Evolutionary conservation across 2,888 invertebrate genomes (phyloP), one percentile per base, ranked within the genome.

Genomic region (Caenorhabditis uteleia): DNA sequence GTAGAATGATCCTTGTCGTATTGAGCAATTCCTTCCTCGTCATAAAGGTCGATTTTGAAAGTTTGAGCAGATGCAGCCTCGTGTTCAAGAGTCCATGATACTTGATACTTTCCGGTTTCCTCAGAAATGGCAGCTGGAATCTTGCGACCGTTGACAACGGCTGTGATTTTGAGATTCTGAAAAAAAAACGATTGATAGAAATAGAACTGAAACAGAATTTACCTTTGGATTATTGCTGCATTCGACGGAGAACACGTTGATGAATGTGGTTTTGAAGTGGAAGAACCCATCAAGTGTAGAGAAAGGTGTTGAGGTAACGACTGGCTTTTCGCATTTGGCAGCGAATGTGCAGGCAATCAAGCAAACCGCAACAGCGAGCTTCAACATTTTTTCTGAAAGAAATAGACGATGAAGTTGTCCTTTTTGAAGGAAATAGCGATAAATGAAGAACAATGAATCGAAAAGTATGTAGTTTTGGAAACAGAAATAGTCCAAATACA

Each of bases 271-370:
- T 57, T 72, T 74, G 70, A 91, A 90, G 12, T 95, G 89, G 65
- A 95, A 89, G 44, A 93, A 92, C 0, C 92, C 92, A 87, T 97
- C 95, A 84, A 90, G 88, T 18, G 94, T 94, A 43, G 93, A 92
- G 85, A 93, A 95, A 0, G 90, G 89, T 49, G 88, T 88, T n/a
- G 91, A 89, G n/a, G 84, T 82, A 42, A 85, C 84, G 58, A 83
- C 79, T 6, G 86, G 86, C 18, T 83, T 82, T 44, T 84, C 76
- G 76, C 87, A 87, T 77, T 68, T 83, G 73, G 48, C 80, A 38
- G 68, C 65, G 10, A 51, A 12, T 14, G 56, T 21, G 29, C 42
- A 18, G 29, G 66, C 55, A 21, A 56, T 43, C 12, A 61, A 34
- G 25, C 46, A 25, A 3, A 39, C 42, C 25, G 44, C 49, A 42